phyloP scores from a whole-genome alignment of 2,113 vertebrate genomes.

The Phainopepla nitens region DNA sequence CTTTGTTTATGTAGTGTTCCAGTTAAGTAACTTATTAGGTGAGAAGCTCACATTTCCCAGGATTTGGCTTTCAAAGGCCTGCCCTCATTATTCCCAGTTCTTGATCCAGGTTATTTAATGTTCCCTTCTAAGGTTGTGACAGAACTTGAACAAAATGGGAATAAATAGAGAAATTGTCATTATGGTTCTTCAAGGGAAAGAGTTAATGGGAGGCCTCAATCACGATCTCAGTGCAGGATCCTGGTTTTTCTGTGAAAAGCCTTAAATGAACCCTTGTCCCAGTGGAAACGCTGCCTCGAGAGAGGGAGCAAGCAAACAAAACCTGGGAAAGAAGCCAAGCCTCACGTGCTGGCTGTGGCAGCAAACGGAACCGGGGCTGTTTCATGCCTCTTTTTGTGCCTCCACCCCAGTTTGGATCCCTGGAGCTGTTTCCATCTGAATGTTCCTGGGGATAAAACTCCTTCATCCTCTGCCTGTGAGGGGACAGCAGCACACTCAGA shows the following conservation, averaged over 20 bases:
- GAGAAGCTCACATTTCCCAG: constrained; percentile 7
- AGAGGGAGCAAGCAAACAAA: not conserved
- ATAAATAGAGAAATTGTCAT: not conserved
- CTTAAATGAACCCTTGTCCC: not conserved
- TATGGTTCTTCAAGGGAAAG: not conserved
- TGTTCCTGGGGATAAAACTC: rapidly evolving
- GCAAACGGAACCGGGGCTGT: rapidly evolving
- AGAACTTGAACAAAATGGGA: not conserved
- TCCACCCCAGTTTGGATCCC: not conserved
- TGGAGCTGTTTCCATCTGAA: not conserved
- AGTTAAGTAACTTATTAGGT: constrained; percentile 10
- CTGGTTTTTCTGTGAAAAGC: not conserved
- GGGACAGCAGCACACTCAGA: not conserved
- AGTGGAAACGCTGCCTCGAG: not conserved
- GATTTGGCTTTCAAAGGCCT: constrained; percentile 35
- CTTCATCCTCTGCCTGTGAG: not conserved
- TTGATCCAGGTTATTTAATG: constrained; percentile 36
- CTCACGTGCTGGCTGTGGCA: not conserved
- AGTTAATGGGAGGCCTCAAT: not conserved
- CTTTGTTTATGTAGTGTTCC: not conserved
- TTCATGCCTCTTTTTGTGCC: not conserved
- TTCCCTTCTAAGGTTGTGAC: not conserved
- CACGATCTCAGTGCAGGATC: not conserved
- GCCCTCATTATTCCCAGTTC: not conserved
- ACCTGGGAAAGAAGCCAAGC: not conserved